Base-by-base conservation (phyloP, 2,797 vertebrate species). In the Anas georgica region DNA sequence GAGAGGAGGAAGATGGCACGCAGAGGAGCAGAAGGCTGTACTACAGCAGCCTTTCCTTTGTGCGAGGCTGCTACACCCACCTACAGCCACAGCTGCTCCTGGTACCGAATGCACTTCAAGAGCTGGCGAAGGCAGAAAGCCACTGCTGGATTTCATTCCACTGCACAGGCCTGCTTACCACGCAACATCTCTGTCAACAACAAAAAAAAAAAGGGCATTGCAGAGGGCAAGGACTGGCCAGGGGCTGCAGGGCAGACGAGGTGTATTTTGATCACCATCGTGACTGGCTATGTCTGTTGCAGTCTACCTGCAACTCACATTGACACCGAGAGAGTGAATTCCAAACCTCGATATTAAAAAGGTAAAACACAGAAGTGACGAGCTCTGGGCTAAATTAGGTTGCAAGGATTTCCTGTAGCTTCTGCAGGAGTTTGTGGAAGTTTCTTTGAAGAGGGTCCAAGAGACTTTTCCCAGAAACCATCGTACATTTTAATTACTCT, bases 121-220 rank as follows among this genome's bases (percentile, higher is more conserved):
- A 45, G 54, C n/a, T 46, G 23, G 43, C 55, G 28, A 59, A 43
- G 41, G 55, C 41, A 33, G 16, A 10, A 59, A 20, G n/a, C 25
- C 41, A 33, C 41, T 58, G 21, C 45, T 15, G n/a, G 54, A 28
- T 45, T 46, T 56, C 33, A 17, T 28, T 82, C 18, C 33, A 59
- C 31, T 39, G 22, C n/a, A n/a, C 0, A 0, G 35, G 31, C 0
- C 0, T 41, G 63, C 35, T 84, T 67, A 56, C 58, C 25, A 26
- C 8, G 26, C 70, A 78, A 50, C 17, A 58, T n/a, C 18, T 91
- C 62, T 90, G 66, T 54, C 68, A 86, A 50, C 64, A 86, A 66
- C 70, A 63, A 66, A 77, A 91, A 66, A 77, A 63, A 66, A 77
- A 92, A 67, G 1, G 35, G 45, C 31, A 31, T 7, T 0, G 0